These are phyloP conservation scores for Lasioglossum morio DNA, from an alignment of 2,888 invertebrate species.

Conservation along the genomic window DNA sequence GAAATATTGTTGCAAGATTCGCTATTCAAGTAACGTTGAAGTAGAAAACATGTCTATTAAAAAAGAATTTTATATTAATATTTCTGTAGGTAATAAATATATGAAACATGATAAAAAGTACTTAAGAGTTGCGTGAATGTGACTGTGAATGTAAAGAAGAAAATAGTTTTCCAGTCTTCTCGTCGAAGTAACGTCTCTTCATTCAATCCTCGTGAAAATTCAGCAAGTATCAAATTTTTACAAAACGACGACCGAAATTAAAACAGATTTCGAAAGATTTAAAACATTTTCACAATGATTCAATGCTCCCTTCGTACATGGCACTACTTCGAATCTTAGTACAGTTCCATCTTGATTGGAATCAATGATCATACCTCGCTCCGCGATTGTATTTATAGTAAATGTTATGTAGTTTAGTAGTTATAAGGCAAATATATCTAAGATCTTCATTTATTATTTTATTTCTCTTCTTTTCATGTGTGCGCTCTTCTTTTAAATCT, in stretches of 20 bases:
- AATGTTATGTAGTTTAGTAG: conserved; percentile 21
- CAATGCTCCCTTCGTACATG: conserved; percentile 49
- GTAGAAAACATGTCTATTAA: neutral
- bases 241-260: conserved; percentile 40
- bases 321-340: conserved; percentile 37
- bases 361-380: conserved; percentile 17
- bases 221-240: conserved; percentile 62
- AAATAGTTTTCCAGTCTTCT: conserved; percentile 54
- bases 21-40: conserved; percentile 1
- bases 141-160: conserved; percentile 8
- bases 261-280: conserved; percentile 40
- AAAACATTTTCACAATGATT: conserved; percentile 31
- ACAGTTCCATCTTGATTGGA: neutral
- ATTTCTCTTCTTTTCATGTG: conserved; percentile 5
- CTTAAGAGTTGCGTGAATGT: neutral
- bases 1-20: conserved; percentile 28
- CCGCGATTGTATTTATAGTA: conserved; percentile 27
- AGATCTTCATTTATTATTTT: conserved; percentile 32
- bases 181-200: conserved; percentile 14
- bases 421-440: conserved; percentile 61
- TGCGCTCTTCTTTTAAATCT: conserved; percentile 15
- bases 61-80: conserved; percentile 13
- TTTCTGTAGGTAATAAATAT: neutral
- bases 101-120: conserved; percentile 8
- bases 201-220: conserved; percentile 37